Conservation (phyloP, 2,797 vertebrate genomes). For the Dendrocincla tyrannina region DNA sequence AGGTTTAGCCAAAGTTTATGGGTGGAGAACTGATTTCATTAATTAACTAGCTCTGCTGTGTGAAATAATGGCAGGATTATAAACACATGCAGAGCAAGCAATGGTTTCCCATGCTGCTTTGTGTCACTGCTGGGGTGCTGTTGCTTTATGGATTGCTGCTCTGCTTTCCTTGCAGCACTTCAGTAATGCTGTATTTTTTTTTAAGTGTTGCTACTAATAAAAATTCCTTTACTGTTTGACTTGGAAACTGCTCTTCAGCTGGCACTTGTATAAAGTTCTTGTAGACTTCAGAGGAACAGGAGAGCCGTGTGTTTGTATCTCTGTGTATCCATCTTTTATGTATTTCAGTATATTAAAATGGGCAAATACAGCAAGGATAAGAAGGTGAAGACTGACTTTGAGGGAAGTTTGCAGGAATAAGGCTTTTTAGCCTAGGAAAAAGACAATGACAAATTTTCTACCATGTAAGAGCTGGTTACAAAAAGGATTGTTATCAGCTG, state of each 20-base stretch:
- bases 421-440: background rate
- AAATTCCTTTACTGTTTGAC: background rate
- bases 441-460: background rate
- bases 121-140: background rate
- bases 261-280: background rate
- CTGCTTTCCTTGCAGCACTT: background rate
- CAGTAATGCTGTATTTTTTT: background rate
- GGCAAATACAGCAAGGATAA: background rate
- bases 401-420: background rate
- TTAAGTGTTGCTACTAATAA: background rate
- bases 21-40: conserved; percentile 41
- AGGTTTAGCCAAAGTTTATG: conserved; percentile 54
- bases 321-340: background rate
- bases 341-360: background rate
- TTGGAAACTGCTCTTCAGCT: background rate
- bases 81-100: background rate
- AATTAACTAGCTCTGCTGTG: background rate
- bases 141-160: background rate
- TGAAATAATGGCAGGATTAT: background rate
- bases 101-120: conserved; percentile 19
- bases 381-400: background rate
- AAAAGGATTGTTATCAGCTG: background rate
- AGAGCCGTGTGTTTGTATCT: background rate
- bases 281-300: background rate
- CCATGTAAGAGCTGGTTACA: background rate